Base-by-base conservation (phyloP, 2,888 invertebrate species). In the Mermis nigrescens region DNA sequence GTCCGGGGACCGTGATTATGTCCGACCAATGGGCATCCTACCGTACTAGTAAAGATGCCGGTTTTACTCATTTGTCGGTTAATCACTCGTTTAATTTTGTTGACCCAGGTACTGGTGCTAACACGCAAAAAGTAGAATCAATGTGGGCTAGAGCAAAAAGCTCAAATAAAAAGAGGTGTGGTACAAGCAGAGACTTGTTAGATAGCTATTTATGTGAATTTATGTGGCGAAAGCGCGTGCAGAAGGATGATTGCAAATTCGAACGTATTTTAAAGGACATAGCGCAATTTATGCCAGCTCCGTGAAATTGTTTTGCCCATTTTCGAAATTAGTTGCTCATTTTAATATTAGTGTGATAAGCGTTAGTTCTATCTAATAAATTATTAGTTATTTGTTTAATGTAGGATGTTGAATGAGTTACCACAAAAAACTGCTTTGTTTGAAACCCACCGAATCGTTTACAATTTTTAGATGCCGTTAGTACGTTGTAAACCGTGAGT, bases 1-100 rank as follows among this genome's bases (percentile, higher is more conserved):
- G 32, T 22, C 64, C 62, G 26, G 66, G 63, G 1, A 63, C 61
- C 0, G 61, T 48, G 1, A 66, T 67, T 24, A 52, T 65, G 1
- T 54, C 55, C 4, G 54, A 54, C 28, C 54, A 54, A 7, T 54
- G 54, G 54, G 28, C 24, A 15, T 24, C 27, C 3, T 54, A 54
- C 29, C 22, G 28, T 54, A 22, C 7, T 3, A 54, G 22, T 4
- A 7, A 7, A 7, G 22, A 15, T 7, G 19, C 24, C 7, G 62
- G 62, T 1, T 63, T 29, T 48, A 19, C 15, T 26, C 60, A 63
- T 51, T 45, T 19, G 3, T 46, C 46, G 12, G 62, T 62, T 15
- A 63, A 60, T 45, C 62, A 62, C 38, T 24, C n/a, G 32, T 45
- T 52, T 31, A 57, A 63, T 60, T 62, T 62, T 55, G 59, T 62